Base-by-base conservation (phyloP, 2,113 vertebrate species). In the Sakesphorus luctuosus region DNA sequence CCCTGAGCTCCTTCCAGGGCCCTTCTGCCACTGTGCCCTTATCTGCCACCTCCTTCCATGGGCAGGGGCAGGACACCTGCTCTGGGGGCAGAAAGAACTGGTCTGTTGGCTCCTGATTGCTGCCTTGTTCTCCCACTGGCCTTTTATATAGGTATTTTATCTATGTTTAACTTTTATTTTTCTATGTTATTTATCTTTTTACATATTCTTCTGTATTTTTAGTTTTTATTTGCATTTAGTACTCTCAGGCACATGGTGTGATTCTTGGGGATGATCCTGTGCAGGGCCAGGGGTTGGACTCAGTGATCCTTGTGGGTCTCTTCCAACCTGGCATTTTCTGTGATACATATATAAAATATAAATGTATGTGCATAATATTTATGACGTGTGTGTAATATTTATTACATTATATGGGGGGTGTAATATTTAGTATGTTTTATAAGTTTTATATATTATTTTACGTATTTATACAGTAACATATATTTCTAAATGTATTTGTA, bases 101-200 rank as follows among this genome's bases (percentile, higher is more conserved):
- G 31, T 18, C 73, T 93, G 91, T 8, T 69, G 69, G 29, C 10
- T 52, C 46, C 12, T 44, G 90, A 94, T 90, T 94, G 90, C 59
- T 63, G 55, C 77, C 38, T n/a, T 19, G 24, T 58, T 29, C 56
- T 55, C 47, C 28, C 65, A 8, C 69, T 59, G 76, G 20, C 68
- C 36, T 43, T 0, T 0, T 8, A 0, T 1, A 0, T 11, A 13
- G 15, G 12, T 28, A 19, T 18, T 28, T 35, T 59, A 24, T 9
- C 21, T n/a, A 58, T 5, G 11, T 56, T 33, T 20, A 56, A 20
- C 7, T 56, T 43, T 40, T 13, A 33, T 46, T n/a, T 6, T 56
- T 56, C 13, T 56, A 28, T 56, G 13, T 40, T 56, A 50, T 53
- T 29, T 29, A 12, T 33, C 11, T 55, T 53, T 53, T 53, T 28